These are phyloP conservation scores for Barbus barbus DNA, from an alignment of 2,113 vertebrate genomes.

Conservation along the genomic window DNA sequence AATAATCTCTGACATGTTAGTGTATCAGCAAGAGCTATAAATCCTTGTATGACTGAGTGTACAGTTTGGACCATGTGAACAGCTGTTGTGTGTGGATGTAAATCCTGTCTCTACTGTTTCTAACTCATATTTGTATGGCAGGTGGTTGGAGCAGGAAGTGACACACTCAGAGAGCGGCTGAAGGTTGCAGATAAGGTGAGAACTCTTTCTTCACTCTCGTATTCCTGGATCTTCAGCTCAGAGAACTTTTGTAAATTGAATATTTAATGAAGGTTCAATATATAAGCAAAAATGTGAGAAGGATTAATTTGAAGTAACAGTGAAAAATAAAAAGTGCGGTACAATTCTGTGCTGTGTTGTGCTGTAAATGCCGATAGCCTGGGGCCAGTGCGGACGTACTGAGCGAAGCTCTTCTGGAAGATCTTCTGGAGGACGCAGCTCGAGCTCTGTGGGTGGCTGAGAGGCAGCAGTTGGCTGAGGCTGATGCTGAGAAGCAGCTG, in stretches of 20 bases:
- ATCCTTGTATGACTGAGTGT: neutral
- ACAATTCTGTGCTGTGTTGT: no score
- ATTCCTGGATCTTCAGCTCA: neutral
- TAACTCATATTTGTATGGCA: conserved; percentile 54
- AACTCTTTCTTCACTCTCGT: neutral
- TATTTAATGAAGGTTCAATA: neutral
- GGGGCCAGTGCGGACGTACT: conserved; percentile 61
- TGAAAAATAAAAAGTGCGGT: no score
- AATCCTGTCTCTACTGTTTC: neutral
- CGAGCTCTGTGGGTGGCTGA: conserved; percentile 63
- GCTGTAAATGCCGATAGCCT: conserved; percentile 61
- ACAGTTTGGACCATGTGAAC: neutral
- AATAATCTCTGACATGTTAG: neutral
- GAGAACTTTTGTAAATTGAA: neutral
- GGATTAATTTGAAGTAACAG: no score
- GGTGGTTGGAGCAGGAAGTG: conserved; percentile 54
- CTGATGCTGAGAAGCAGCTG: conserved; percentile 46
- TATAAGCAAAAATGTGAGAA: no score
- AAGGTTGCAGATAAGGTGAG: conserved; percentile 66
- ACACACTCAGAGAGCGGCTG: conserved; percentile 55
- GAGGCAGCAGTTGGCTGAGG: conserved; percentile 54
- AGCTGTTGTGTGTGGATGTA: neutral
- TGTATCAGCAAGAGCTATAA: neutral
- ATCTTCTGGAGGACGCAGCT: conserved; percentile 72
- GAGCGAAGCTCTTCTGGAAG: conserved; percentile 69